Conservation (phyloP, 2,113 vertebrate genomes). For the Cyanocitta stelleri region DNA sequence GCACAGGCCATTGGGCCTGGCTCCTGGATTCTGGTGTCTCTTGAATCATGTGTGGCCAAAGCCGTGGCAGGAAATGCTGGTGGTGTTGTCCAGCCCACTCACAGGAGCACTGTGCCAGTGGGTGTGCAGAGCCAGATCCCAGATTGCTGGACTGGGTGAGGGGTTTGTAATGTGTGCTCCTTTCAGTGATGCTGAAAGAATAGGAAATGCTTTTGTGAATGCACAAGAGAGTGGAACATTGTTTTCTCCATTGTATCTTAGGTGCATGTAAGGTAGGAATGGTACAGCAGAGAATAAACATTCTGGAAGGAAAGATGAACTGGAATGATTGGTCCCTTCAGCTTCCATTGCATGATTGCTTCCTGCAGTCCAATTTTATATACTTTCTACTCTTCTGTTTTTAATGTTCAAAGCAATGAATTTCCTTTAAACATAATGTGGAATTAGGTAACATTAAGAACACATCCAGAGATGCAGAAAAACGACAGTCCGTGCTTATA, state of each 20-base stretch:
- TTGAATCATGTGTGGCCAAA: not conserved
- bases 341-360: not conserved
- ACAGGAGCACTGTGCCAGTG: accelerated
- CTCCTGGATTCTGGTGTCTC: not conserved
- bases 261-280: not conserved
- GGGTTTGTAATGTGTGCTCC: not conserved
- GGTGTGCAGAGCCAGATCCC: not conserved
- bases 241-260: not conserved
- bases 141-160: not conserved
- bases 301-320: not conserved
- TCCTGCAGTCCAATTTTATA: not conserved
- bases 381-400: not conserved
- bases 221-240: not conserved
- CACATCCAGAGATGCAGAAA: not conserved
- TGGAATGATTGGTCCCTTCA: not conserved
- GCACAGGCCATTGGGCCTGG: not conserved
- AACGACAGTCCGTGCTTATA: not conserved
- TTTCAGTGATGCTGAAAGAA: not conserved
- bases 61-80: not conserved
- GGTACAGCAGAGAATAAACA: not conserved
- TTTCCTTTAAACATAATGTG: slow-evolving; percentile 15
- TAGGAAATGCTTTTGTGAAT: not conserved
- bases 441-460: slow-evolving; percentile 18
- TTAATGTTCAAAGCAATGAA: not conserved
- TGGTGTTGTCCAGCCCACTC: not conserved